Conservation (phyloP, 2,888 invertebrate genomes). For the Plagodis pulveraria region DNA sequence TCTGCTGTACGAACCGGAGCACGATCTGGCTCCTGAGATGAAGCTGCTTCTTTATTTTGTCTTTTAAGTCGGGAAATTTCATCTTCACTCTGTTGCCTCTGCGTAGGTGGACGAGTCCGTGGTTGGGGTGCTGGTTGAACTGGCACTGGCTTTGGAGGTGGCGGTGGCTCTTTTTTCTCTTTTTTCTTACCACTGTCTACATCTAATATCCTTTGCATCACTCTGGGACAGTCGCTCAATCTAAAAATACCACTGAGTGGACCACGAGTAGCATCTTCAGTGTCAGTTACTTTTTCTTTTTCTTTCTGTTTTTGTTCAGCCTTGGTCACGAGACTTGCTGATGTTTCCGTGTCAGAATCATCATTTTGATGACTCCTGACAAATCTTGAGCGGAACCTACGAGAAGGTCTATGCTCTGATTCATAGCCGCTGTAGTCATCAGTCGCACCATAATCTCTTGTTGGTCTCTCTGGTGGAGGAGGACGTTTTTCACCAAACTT, state of each 20-base stretch:
- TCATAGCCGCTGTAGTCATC: slow-evolving; percentile 91
- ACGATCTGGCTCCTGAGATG: slow-evolving; percentile 86
- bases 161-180: slow-evolving; percentile 89
- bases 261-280: slow-evolving; percentile 94
- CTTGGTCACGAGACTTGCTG: slow-evolving; percentile 85
- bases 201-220: slow-evolving; percentile 95
- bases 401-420: slow-evolving; percentile 84
- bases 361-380: slow-evolving; percentile 88
- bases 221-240: slow-evolving; percentile 93
- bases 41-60: slow-evolving; percentile 90
- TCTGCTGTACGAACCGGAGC: slow-evolving; percentile 78
- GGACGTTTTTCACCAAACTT: slow-evolving; percentile 91
- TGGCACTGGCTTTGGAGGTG: slow-evolving; percentile 78
- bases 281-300: slow-evolving; percentile 91
- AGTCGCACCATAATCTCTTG: slow-evolving; percentile 84
- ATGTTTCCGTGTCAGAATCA: slow-evolving; percentile 90
- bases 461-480: slow-evolving; percentile 80
- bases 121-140: slow-evolving; percentile 84
- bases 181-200: slow-evolving; percentile 90
- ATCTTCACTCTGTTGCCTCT: slow-evolving; percentile 94
- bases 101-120: slow-evolving; percentile 86
- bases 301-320: slow-evolving; percentile 86
- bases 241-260: slow-evolving; percentile 96
- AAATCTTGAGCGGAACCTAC: slow-evolving; percentile 90
- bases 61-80: slow-evolving; percentile 95